Base-by-base conservation (phyloP, 2,113 vertebrate genomes). In the Craseonycteris thonglongyai region DNA sequence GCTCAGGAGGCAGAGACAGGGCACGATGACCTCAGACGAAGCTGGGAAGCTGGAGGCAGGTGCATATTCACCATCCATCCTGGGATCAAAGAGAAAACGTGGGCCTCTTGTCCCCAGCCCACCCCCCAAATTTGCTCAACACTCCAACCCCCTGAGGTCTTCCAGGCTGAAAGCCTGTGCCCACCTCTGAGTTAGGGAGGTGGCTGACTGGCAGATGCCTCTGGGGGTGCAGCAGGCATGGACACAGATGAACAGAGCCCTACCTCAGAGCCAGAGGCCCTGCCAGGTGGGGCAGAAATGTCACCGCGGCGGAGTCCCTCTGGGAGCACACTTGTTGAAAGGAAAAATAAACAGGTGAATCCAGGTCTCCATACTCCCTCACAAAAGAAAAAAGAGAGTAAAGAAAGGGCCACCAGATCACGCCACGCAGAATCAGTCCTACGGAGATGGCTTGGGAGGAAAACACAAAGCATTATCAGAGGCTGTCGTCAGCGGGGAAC, bases 391-490 rank as follows among this genome's bases (percentile, higher is more conserved):
- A 74, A 61, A 40, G 11, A 47, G 33, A 47, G 92, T 16, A 75
- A 61, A 42, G 11, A 49, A 33, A 54, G 49, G n/a, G 35, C 5
- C 35, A 51, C 11, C 22, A 24, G 47, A 42, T 33, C 58, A 45
- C 47, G 18, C 61, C n/a, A 51, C 88, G 71, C 7, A 3, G 0
- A 90, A 51, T 96, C 85, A 96, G 91, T 56, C 49, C 87, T 61
- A 49, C 26, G 75, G 42, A 96, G 91, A 80, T 38, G 76, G 93
- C 65, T 81, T 80, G 42, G 88, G 71, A 93, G 93, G 78, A 90
- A 98, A 98, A 81, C 0, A 49, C 83, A 81, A 59, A 51, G 63
- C 95, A 65, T 88, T 92, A 69, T 91, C 80, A 96, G 96, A 95
- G 78, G 22, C 79, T 58, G 95, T 96, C 91, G 76, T 59, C 49